phyloP scores from a whole-genome alignment of 2,888 invertebrate genomes.

The Plusia festucae region DNA sequence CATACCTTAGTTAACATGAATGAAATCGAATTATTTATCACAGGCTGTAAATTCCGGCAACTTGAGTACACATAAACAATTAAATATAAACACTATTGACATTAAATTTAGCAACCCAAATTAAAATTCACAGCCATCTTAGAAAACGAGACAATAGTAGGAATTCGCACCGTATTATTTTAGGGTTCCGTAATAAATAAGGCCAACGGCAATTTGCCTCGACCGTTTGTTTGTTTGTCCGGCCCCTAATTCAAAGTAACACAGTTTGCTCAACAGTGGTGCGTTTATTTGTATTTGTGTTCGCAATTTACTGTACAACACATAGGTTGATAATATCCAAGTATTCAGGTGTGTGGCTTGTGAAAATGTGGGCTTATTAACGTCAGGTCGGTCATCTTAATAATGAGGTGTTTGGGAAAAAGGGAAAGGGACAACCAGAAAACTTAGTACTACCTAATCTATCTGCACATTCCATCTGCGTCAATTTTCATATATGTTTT shows the following conservation, averaged over 20 bases:
- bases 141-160: slow-evolving; percentile 56
- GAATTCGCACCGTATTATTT: slow-evolving; percentile 64
- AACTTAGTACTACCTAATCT: neutral
- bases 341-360: slow-evolving; percentile 41
- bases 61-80: slow-evolving; percentile 3
- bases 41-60: neutral
- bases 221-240: slow-evolving; percentile 74
- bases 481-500: neutral
- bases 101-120: slow-evolving; percentile 9
- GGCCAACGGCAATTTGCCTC: slow-evolving; percentile 69
- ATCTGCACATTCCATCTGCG: neutral
- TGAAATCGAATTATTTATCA: neutral
- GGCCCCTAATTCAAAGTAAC: slow-evolving; percentile 81
- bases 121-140: slow-evolving; percentile 51
- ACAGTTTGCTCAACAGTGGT: slow-evolving; percentile 77
- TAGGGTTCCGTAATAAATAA: slow-evolving; percentile 76
- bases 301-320: slow-evolving; percentile 76
- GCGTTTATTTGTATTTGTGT: slow-evolving; percentile 75
- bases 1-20: neutral
- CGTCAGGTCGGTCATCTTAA: slow-evolving; percentile 15
- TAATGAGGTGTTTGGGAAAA: neutral
- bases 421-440: neutral
- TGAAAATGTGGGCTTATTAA: slow-evolving; percentile 47
- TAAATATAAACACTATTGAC: slow-evolving; percentile 3
- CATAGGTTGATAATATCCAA: slow-evolving; percentile 56